Evolutionary conservation across 92 coral and sea anemone species (phyloP).

Genomic region (Actinernus sp.): DNA sequence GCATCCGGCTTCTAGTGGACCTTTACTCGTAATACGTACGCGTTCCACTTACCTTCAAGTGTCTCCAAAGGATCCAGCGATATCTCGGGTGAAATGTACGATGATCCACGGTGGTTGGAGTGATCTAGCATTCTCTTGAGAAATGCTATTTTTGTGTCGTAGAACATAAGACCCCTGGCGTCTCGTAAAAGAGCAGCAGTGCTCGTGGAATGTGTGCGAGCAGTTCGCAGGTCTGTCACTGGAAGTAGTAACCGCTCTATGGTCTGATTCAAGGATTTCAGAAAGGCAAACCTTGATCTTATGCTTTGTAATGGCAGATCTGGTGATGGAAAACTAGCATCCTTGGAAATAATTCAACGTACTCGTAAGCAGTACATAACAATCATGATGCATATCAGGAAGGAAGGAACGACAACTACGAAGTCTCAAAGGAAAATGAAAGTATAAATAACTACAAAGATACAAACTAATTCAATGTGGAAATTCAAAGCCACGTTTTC

Average conservation of each 20-base stretch:
- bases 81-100: slow-evolving; percentile 86
- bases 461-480: too few species aligned
- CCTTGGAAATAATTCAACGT: background rate
- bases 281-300: slow-evolving; percentile 92
- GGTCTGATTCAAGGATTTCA: slow-evolving; percentile 82
- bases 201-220: slow-evolving; percentile 72
- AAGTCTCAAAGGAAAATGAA: too few species aligned
- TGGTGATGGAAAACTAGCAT: slow-evolving; percentile 4
- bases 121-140: slow-evolving; percentile 92
- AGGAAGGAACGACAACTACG: too few species aligned
- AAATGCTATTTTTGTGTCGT: slow-evolving; percentile 92
- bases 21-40: too few species aligned
- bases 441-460: too few species aligned
- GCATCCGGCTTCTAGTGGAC: too few species aligned
- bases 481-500: too few species aligned
- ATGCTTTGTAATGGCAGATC: slow-evolving; percentile 78
- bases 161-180: slow-evolving; percentile 85
- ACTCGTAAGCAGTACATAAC: too few species aligned
- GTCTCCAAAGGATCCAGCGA: slow-evolving; percentile 95
- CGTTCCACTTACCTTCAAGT: slow-evolving; percentile 84
- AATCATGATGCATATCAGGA: background rate
- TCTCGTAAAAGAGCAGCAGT: slow-evolving; percentile 78
- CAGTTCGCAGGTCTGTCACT: slow-evolving; percentile 82
- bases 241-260: slow-evolving; percentile 89
- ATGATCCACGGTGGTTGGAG: slow-evolving; percentile 85